Conservation (phyloP, 2,888 invertebrate genomes). For the Linyphia triangularis region DNA sequence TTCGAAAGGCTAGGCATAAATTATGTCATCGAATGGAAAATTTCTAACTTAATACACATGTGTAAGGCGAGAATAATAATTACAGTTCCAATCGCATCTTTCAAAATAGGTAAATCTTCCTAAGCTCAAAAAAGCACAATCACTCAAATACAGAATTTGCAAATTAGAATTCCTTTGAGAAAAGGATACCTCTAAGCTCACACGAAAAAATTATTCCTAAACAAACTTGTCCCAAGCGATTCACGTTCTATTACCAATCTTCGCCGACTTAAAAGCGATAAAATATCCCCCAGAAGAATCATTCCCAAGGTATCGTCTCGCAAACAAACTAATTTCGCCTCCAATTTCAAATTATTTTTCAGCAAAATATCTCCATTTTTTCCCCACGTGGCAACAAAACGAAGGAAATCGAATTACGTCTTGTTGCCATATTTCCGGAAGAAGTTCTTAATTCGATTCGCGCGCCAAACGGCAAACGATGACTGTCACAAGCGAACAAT, state of each 20-base stretch:
- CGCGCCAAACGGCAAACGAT: not conserved
- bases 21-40: too few species aligned
- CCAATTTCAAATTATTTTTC: conserved; percentile 22
- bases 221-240: not conserved
- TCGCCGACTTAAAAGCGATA: not conserved
- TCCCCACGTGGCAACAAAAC: not conserved
- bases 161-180: not conserved
- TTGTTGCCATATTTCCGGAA: conserved; percentile 32
- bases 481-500: conserved; percentile 33
- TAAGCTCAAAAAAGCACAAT: not conserved
- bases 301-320: not conserved
- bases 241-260: not conserved
- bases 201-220: not conserved
- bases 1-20: too few species aligned
- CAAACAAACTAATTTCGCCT: conserved; percentile 20
- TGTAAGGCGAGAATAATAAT: too few species aligned
- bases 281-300: not conserved
- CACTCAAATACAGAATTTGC: not conserved
- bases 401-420: conserved; percentile 31
- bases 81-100: too few species aligned
- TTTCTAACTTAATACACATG: too few species aligned
- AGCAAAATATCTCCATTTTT: not conserved
- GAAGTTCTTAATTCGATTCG: conserved; percentile 43
- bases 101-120: too few species aligned
- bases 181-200: not conserved